Base-by-base conservation (phyloP, 2,888 invertebrate genomes). In the Trachelus tabidus region DNA sequence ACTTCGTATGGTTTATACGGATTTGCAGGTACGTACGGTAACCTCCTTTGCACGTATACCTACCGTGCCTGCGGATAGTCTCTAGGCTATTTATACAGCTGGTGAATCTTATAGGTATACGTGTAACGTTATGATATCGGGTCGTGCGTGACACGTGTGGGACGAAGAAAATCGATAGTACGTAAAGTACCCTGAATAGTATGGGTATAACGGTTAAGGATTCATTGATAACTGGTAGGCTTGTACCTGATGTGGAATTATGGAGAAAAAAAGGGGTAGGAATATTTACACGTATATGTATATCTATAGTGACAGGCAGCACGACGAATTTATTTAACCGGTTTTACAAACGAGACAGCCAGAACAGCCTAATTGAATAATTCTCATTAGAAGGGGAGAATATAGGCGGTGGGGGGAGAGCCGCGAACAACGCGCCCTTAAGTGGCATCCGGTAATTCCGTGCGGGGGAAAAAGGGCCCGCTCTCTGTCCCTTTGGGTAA, bases 331-430 rank as follows among this genome's bases (percentile, higher is more conserved):
- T 77, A 77, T 77, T 75, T 69, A 77, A 77, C 77, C 77, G 69
- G 77, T 77, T 77, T 40, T 30, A 37, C 35, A 33, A 68, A 68
- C 68, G 35, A 15, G 56, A 56, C 56, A 23, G 56, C 23, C 23
- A 9, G 56, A 56, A 56, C 40, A 56, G 40, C 75, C 75, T 69
- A 76, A 82, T 82, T 79, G 79, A 82, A 81, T 81, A 80, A 82
- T 82, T 73, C 77, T 77, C 78, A 69, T 76, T 73, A 74, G 75
- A 56, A 23, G 56, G 56, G 56, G 56, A 56, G 56, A 56, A 56
- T 56, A 56, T 56, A 56, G 56, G 23, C 56, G 56, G 23, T 23
- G 56, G 23, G 9, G 15, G 56, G 9, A 56, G 56, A 56, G 56
- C 56, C 23, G 56, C 56, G 56, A 56, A 56, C 56, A 56, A 56